phyloP scores from a whole-genome alignment of 2,888 invertebrate genomes.

The Acronicta aceris region DNA sequence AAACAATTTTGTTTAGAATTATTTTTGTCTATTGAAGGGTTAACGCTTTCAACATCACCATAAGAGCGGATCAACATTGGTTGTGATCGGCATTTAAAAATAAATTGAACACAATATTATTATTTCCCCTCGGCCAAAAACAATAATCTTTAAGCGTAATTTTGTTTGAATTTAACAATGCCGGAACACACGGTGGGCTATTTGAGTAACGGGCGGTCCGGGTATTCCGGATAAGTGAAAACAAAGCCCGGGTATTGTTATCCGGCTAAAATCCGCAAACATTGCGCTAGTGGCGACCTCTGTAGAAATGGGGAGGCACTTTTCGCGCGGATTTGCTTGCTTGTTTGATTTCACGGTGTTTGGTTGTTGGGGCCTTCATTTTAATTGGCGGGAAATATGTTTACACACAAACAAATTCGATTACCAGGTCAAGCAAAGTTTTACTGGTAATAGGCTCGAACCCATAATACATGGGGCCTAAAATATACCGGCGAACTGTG shows the following conservation, averaged over 20 bases:
- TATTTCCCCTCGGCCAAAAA: slow-evolving; percentile 11
- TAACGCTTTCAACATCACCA: too few relatives aligned
- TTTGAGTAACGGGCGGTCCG: slow-evolving; percentile 72
- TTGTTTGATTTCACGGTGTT: slow-evolving; percentile 53
- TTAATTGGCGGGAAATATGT: slow-evolving; percentile 38
- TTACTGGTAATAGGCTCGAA: too few relatives aligned
- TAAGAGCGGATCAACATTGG: too few relatives aligned
- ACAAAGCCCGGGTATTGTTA: slow-evolving; percentile 76
- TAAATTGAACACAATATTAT: too few relatives aligned
- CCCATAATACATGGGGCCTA: too few relatives aligned
- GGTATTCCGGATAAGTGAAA: slow-evolving; percentile 73
- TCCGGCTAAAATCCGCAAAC: slow-evolving; percentile 74
- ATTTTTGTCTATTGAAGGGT: too few relatives aligned
- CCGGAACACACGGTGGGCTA: slow-evolving; percentile 44
- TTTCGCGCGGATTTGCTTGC: slow-evolving; percentile 53
- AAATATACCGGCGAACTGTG: too few relatives aligned
- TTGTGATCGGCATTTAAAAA: too few relatives aligned
- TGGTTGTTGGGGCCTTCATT: slow-evolving; percentile 16
- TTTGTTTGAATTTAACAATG: slow-evolving; percentile 45
- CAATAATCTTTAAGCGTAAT: slow-evolving; percentile 28
- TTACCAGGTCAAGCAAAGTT: too few relatives aligned
- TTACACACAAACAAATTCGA: too few relatives aligned
- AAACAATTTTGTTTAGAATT: too few relatives aligned
- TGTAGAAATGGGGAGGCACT: slow-evolving; percentile 29
- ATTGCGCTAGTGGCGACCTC: slow-evolving; percentile 54